Evolutionary conservation across 2,888 invertebrate genomes (phyloP), one percentile per base, ranked within the genome.

Genomic region (Eupithecia centaureata): DNA sequence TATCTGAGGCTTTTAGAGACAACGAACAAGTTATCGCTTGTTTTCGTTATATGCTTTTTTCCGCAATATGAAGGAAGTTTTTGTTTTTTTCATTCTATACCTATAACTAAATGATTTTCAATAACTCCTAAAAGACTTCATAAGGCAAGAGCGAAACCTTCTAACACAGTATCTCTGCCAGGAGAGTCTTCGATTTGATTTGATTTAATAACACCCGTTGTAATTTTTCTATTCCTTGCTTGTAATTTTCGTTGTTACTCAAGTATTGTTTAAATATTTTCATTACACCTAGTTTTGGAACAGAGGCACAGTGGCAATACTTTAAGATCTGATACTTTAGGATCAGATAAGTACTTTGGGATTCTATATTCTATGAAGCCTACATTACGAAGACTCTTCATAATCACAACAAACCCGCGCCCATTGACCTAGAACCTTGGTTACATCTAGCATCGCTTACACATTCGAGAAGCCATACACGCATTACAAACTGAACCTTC

Each of bases 371-470:
- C 52, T 33, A 7, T 5, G 10, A 7, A 52, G 73, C 78, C 69
- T 80, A 75, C 66, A 74, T 76, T 75, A 74, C 78, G 32, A 77
- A 76, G 33, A 63, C 56, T 73, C 67, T 67, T 73, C 68, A 67
- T 70, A 79, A 68, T 73, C 68, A 67, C 71, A 79, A 84, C 79
- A 81, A 78, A 79, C 78, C 74, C 81, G 82, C 81, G 83, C 85
- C 77, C 77, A 82, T 73, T 86, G 87, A 87, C 89, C 89, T 86
- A 90, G 87, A 88, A 86, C 86, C 79, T 75, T 73, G 81, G 80
- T 80, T 54, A 58, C 15, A 33, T 58, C 51, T 28, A 66, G 56
- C 54, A 52, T 35, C 56, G 63, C 59, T 61, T n/a, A n/a, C 54
- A 65, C 61, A 65, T 56, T 27, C 32, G 56, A 65, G 69, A 67